Percentiles rank a stretch among this genome's conserved stretches.
phyloP scores from a whole-genome alignment of 23 tunicate genomes.

The Diplosoma virens region DNA sequence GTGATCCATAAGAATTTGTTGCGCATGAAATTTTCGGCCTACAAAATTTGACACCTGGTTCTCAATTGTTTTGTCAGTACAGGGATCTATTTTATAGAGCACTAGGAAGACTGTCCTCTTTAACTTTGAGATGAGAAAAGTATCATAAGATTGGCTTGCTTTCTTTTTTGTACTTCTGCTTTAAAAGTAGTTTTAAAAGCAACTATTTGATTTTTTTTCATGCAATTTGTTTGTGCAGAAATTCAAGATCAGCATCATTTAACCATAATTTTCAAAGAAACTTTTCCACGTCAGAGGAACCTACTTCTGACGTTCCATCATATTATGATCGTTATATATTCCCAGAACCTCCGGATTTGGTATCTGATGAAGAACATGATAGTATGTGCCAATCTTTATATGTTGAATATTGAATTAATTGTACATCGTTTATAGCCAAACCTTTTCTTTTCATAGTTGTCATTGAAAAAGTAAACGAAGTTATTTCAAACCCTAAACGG shows the following conservation, averaged over 20 bases:
- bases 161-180: too few species aligned
- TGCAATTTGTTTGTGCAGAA: neutral
- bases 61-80: too few species aligned
- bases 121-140: too few species aligned
- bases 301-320: conserved; percentile 37
- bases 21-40: too few species aligned
- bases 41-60: too few species aligned
- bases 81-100: too few species aligned
- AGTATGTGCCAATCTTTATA: conserved; percentile 13
- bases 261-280: neutral
- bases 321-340: conserved; percentile 82
- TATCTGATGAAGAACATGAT: conserved; percentile 76
- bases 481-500: conserved; percentile 30
- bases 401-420: neutral
- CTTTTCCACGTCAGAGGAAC: neutral
- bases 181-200: too few species aligned
- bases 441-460: conserved; percentile 28
- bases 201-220: too few species aligned
- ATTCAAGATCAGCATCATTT: neutral
- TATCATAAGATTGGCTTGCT: too few species aligned
- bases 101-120: too few species aligned
- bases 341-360: conserved; percentile 83
- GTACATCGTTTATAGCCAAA: neutral
- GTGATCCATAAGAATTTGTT: too few species aligned
- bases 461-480: conserved; percentile 50